Evolutionary conservation across 2,113 vertebrate species (phyloP), one percentile per base, ranked within the genome.

Genomic region (Myiagra hebetior): DNA sequence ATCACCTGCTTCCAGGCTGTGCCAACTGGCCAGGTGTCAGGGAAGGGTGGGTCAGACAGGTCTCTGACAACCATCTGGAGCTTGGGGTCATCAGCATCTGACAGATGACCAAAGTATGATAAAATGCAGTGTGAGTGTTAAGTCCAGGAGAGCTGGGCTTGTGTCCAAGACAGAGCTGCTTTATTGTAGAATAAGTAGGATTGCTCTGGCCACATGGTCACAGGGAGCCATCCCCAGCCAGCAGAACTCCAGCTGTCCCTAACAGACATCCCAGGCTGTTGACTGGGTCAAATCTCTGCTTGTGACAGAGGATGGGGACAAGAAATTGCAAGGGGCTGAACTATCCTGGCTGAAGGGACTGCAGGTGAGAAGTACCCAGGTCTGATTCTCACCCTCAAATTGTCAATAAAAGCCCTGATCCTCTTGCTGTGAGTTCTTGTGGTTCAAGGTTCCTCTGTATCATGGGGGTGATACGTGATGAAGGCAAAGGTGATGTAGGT

Each of bases 401-500:
- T 26, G 17, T 9, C 5, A 65, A 33, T 22, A n/a, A 83, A 46
- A 69, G 7, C 28, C 31, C 41, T n/a, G 16, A 64, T 53, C 26
- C 15, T 77, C 60, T 80, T 56, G 37, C 17, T n/a, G 8, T 60
- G 24, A 1, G 3, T 60, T 22, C 35, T 27, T 52, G 41, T 20
- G 21, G 23, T 27, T 83, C 37, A 26, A 8, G 23, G 27, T 60
- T 53, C 17, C 7, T 72, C 41, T 2, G 2, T 42, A 33, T 63
- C 6, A 1, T 0, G 2, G 39, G 16, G 30, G 28, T 33, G 24
- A 23, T 8, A 6, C 0, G 2, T 52, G 56, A 4, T 55, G 41
- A 46, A 33, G 74, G 33, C 21, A 42, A 49, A 72, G 16, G 15
- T 39, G 44, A 22, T 19, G 44, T 7, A n/a, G 39, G 9, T n/a